Base-by-base conservation (phyloP, 2,113 vertebrate genomes). In the Notiomystis cincta region DNA sequence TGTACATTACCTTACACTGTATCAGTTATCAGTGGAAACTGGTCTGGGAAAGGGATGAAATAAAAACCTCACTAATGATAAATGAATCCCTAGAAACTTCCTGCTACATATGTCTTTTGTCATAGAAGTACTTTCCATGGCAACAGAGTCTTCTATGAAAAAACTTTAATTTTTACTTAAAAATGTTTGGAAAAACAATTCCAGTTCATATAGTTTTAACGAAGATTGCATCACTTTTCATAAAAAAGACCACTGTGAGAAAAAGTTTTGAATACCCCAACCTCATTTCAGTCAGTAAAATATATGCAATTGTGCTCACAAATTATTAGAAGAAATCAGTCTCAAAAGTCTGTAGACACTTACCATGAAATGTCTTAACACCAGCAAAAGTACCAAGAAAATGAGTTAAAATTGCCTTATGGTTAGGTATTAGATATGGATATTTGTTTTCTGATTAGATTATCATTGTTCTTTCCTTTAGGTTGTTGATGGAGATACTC, bases 211-310 rank as follows among this genome's bases (percentile, higher is more conserved):
- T 20, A 44, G 12, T 53, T 83, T 75, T 90, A 9, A 10, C 17
- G 38, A 44, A 8, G 6, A 62, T 81, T 58, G 1, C 16, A 77
- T 71, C 15, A 23, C 10, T 76, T 94, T 87, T 83, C 16, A 28
- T 65, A 13, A n/a, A 27, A 8, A 37, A 50, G 5, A 51, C 2
- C 5, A 1, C 3, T 18, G 1, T n/a, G 10, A 35, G 30, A 56
- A 82, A 64, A 82, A 13, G 8, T 27, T 54, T 40, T 65, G 17
- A 75, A 16, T 42, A 27, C 2, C 7, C 6, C 33, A 27, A 56
- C 8, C 6, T 65, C 10, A 65, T 64, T 65, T 70, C 15, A 56
- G 9, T 61, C 16, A 48, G 2, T 69, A 58, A 60, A 83, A 15
- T 37, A 60, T 50, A 73, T 31, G 11, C 5, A 31, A 75, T 35